These are phyloP conservation scores for Argya squamiceps DNA, from an alignment of 2,797 vertebrate species.

Conservation along the genomic window DNA sequence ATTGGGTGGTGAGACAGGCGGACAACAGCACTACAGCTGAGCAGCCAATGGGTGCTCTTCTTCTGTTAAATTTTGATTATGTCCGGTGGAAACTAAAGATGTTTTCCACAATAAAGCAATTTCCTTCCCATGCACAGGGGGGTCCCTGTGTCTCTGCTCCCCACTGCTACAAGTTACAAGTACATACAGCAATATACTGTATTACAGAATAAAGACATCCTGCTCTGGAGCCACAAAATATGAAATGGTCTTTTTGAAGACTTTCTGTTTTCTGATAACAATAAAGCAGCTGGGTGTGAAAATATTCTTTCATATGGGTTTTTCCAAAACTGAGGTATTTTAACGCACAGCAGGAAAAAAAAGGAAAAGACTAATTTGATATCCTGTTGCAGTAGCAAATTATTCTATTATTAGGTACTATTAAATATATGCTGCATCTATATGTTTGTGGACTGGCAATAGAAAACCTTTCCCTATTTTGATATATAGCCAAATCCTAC, in stretches of 20 bases:
- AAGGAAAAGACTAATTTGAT: not conserved
- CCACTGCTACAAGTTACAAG: not conserved
- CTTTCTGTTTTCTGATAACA: not conserved
- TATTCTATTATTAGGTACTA: not conserved
- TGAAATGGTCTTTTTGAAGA: not conserved
- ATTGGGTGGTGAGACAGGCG: not conserved
- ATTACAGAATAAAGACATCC: not conserved
- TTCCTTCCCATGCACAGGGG: not conserved
- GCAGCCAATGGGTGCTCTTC: not conserved
- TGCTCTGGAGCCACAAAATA: not conserved
- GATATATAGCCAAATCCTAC: not conserved
- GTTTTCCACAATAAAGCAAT: not conserved
- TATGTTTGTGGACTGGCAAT: not conserved
- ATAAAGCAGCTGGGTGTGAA: not conserved
- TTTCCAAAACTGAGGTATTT: not conserved
- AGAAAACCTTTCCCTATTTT: not conserved
- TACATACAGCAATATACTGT: not conserved
- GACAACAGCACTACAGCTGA: not conserved
- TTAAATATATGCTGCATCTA: not conserved
- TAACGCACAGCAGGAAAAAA: not conserved
- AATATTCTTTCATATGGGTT: not conserved
- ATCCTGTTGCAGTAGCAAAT: not conserved
- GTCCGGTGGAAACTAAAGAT: not conserved
- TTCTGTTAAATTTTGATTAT: not conserved
- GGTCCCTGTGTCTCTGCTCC: not conserved